phyloP scores from a whole-genome alignment of 2,888 invertebrate genomes.

The Omphaloscelis lunosa region DNA sequence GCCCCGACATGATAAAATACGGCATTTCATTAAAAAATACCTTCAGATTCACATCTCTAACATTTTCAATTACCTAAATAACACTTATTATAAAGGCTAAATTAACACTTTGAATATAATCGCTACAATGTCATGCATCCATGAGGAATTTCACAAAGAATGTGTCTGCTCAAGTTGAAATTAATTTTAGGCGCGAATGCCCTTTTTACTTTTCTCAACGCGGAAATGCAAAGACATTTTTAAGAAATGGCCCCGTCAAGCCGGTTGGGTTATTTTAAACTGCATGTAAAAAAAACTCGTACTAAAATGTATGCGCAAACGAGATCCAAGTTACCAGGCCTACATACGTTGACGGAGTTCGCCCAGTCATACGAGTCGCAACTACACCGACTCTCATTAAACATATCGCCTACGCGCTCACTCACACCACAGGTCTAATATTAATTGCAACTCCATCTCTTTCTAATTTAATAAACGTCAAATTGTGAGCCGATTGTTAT shows the following conservation, averaged over 20 bases:
- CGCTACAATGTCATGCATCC: conserved; percentile 21
- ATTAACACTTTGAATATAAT: conserved; percentile 29
- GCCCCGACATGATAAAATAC: conserved; percentile 17
- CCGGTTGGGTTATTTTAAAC: conserved; percentile 88
- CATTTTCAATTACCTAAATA: conserved; percentile 26
- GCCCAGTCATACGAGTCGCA: conserved; percentile 79
- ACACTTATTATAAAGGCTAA: conserved; percentile 16
- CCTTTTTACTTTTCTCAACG: conserved; percentile 86
- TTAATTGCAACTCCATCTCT: conserved; percentile 83
- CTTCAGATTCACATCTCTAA: conserved; percentile 24
- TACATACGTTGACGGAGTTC: conserved; percentile 80
- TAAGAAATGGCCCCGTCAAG: conserved; percentile 84
- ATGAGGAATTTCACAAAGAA: conserved; percentile 37
- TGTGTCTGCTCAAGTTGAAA: conserved; percentile 54
- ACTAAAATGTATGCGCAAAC: conserved; percentile 89
- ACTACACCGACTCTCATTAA: conserved; percentile 78
- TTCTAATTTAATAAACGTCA: conserved; percentile 75
- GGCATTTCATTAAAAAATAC: conserved; percentile 36
- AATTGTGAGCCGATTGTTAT: conserved; percentile 64
- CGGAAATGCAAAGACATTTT: conserved; percentile 89
- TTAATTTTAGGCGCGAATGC: conserved; percentile 83
- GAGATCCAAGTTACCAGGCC: conserved; percentile 87
- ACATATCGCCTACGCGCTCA: conserved; percentile 80
- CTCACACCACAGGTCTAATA: conserved; percentile 72
- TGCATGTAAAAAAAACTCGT: conserved; percentile 83